phyloP scores from a whole-genome alignment of 2,888 invertebrate genomes.

The Hypomecis punctinalis region DNA sequence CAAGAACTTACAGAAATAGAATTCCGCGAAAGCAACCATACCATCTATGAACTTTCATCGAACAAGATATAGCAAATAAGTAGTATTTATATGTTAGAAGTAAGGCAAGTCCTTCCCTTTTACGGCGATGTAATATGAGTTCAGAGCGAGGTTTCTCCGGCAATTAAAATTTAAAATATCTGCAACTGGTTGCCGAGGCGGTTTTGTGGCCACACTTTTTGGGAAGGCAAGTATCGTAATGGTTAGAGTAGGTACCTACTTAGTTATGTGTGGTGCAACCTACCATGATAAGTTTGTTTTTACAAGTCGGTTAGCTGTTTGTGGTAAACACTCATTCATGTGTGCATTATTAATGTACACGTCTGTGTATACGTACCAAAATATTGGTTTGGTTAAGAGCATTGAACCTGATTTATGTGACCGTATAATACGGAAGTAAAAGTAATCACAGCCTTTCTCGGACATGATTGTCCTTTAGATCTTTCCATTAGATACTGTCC shows the following conservation, averaged over 20 bases:
- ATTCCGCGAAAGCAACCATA: slow-evolving; percentile 9
- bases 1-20: slow-evolving; percentile 4
- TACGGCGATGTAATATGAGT: slow-evolving; percentile 45
- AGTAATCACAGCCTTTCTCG: too few relatives aligned
- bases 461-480: too few relatives aligned
- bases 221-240: slow-evolving; percentile 3
- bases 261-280: slow-evolving; percentile 13
- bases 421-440: too few relatives aligned
- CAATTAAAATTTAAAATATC: slow-evolving; percentile 50
- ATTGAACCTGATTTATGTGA: too few relatives aligned
- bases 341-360: neutral
- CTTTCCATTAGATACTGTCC: too few relatives aligned
- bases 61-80: neutral
- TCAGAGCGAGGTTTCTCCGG: slow-evolving; percentile 43
- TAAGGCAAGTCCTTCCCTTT: slow-evolving; percentile 20
- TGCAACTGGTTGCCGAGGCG: slow-evolving; percentile 23
- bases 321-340: slow-evolving; percentile 2
- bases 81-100: slow-evolving; percentile 12
- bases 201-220: slow-evolving; percentile 11
- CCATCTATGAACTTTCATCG: slow-evolving; percentile 20
- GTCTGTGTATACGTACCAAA: too few relatives aligned
- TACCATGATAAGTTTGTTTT: slow-evolving; percentile 1
- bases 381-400: too few relatives aligned
- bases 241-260: slow-evolving; percentile 4
- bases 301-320: slow-evolving; percentile 14